Base-by-base conservation (phyloP, 2,888 invertebrate genomes). In the Eupithecia inturbata region DNA sequence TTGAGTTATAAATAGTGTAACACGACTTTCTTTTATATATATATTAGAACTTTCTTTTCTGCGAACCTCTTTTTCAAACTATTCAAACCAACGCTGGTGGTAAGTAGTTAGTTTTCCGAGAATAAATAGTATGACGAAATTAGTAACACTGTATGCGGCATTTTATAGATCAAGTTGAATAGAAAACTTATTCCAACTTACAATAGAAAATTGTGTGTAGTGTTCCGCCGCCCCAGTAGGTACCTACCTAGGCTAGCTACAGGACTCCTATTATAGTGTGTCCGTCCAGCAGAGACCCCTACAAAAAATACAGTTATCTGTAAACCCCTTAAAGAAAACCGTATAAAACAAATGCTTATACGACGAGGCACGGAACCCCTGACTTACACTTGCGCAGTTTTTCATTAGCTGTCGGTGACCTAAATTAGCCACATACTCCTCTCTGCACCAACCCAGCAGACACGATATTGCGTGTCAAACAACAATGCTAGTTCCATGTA, bases 381-480 rank as follows among this genome's bases (percentile, higher is more conserved):
- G 33, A 62, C 16, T 19, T 1, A 62, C 28, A 31, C 31, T 9
- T 31, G 2, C 31, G 31, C 2, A 1, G 60, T 31, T 31, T 19
- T 31, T 62, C 31, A 62, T 62, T 16, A 31, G 31, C 19, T 19
- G 31, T 31, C 31, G 7, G 62, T 31, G 31, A 62, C 31, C 19
- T 62, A 4, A 62, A 66, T 39, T 64, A 72, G 73, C 22, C 57
- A 73, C 19, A 22, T 74, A 75, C 75, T 33, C 53, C 57, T 22
- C 76, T 72, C 60, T 22, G 7, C 6, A 5, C 12, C 22, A 70
- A 28, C 60, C 22, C 68, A 77, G 67, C 49, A 82, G 85, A 85
- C 88, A 87, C 87, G 87, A 77, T 22, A 87, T 87, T 70, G 87
- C 88, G 83, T 88, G 88, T 70, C 67, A 63, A 73, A 71, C 68